Conservation (phyloP, 1,140 invertebrate genomes). For the Diploscapter pachys region DNA sequence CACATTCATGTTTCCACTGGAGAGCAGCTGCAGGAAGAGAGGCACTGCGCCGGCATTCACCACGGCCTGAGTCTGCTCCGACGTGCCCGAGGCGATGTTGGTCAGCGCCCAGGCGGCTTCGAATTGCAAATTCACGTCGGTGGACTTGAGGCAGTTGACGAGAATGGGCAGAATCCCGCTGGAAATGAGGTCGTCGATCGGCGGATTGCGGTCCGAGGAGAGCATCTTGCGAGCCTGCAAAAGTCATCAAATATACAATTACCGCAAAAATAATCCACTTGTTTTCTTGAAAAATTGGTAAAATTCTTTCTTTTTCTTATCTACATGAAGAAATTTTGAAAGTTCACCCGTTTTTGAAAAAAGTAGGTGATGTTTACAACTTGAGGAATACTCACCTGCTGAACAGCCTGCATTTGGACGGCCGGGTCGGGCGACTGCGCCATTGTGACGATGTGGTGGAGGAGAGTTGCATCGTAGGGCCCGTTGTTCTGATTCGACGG, state of each 20-base stretch:
- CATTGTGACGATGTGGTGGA: constrained; percentile 48
- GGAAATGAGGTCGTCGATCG: constrained; percentile 91
- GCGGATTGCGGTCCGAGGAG: constrained; percentile 93
- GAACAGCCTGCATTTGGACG: constrained; percentile 51
- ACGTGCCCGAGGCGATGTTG: constrained; percentile 96
- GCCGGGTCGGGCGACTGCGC: constrained; percentile 49
- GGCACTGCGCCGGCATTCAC: constrained; percentile 89
- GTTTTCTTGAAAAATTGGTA: neutral
- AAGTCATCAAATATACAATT: constrained; percentile 10
- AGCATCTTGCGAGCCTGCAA: constrained; percentile 76
- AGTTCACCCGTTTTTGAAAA: neutral
- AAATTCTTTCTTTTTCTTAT: neutral
- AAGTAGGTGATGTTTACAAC: neutral
- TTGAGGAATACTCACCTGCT: constrained; percentile 21
- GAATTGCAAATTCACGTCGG: constrained; percentile 86
- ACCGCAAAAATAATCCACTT: neutral
- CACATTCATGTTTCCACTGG: constrained; percentile 89
- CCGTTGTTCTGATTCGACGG: constrained; percentile 6
- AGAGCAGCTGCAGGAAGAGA: constrained; percentile 81
- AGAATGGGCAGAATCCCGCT: constrained; percentile 89
- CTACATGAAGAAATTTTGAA: neutral
- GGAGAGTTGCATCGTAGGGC: constrained; percentile 29
- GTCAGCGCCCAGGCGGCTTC: constrained; percentile 98
- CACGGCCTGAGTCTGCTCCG: constrained; percentile 89
- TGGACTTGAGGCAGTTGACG: constrained; percentile 80